These are phyloP conservation scores for Acromyrmex echinatior DNA, from an alignment of 1,140 invertebrate genomes.

Conservation along the genomic window DNA sequence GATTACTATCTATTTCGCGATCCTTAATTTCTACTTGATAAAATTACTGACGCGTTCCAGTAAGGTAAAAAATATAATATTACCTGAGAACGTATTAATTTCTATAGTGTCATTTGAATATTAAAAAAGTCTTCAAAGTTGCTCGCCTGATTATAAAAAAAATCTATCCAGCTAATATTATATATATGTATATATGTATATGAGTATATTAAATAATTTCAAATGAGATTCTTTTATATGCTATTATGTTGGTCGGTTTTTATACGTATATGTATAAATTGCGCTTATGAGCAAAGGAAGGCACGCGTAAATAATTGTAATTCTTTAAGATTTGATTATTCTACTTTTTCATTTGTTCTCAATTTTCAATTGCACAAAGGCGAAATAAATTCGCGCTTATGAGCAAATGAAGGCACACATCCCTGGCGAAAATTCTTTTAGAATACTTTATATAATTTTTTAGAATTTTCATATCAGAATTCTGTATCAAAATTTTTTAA, in stretches of 20 bases:
- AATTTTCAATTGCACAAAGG: background rate
- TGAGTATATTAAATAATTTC: conserved; percentile 49
- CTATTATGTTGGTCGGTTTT: conserved; percentile 41
- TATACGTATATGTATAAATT: conserved; percentile 46
- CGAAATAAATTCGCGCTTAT: background rate
- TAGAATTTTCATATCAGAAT: too few species aligned
- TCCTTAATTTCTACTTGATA: conserved; percentile 27
- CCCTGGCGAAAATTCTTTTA: too few species aligned
- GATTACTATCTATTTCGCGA: conserved; percentile 29
- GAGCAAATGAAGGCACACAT: conserved; percentile 4
- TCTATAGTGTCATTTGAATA: conserved; percentile 33
- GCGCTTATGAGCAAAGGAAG: conserved; percentile 36
- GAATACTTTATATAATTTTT: background rate
- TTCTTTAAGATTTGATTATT: conserved; percentile 32
- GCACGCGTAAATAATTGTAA: conserved; percentile 17
- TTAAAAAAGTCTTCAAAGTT: conserved; percentile 40
- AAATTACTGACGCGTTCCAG: conserved; percentile 27
- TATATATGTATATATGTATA: conserved; percentile 25
- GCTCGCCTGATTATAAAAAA: conserved; percentile 48
- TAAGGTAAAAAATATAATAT: conserved; percentile 44
- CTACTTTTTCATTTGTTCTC: background rate
- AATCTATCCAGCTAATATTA: conserved; percentile 41
- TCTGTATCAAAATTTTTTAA: too few species aligned
- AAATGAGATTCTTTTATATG: conserved; percentile 54
- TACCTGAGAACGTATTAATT: conserved; percentile 41